Evolutionary conservation across 2,888 invertebrate species (phyloP).

Genomic region (Cyaniris semiargus): DNA sequence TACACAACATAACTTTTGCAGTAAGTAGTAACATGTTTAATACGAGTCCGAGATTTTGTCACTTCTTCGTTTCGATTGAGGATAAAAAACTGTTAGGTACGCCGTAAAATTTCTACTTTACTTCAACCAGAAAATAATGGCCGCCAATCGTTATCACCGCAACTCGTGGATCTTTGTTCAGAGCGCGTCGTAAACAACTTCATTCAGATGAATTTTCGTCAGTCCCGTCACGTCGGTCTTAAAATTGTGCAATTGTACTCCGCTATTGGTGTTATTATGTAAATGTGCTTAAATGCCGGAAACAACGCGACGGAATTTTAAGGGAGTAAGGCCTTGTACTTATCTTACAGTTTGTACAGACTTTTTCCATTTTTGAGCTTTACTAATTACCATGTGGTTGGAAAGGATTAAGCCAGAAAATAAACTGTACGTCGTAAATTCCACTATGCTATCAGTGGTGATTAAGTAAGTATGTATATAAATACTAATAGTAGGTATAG

Average conservation of each 20-base stretch:
- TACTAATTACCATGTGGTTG: too few species aligned
- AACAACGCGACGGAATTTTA: slow-evolving; percentile 39
- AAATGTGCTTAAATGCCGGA: slow-evolving; percentile 39
- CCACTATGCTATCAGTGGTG: too few species aligned
- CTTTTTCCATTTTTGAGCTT: neutral
- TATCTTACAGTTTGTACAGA: neutral
- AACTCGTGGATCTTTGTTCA: neutral
- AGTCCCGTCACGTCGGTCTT: slow-evolving; percentile 43
- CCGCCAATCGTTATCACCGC: neutral
- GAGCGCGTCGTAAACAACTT: neutral
- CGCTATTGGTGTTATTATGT: slow-evolving; percentile 45
- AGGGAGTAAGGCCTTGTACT: slow-evolving; percentile 19
- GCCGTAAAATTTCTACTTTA: neutral
- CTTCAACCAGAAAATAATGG: neutral
- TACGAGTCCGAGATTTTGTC: too few species aligned
- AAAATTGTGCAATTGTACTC: slow-evolving; percentile 42
- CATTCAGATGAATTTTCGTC: neutral
- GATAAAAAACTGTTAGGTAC: too few species aligned
- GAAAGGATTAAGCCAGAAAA: too few species aligned
- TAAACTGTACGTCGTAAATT: too few species aligned
- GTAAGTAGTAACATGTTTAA: too few species aligned
- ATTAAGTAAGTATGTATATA: too few species aligned
- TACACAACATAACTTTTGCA: too few species aligned
- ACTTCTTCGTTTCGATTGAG: too few species aligned
- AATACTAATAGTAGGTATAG: too few species aligned